Base-by-base conservation (phyloP, 2,113 vertebrate genomes). In the Mus pahari region DNA sequence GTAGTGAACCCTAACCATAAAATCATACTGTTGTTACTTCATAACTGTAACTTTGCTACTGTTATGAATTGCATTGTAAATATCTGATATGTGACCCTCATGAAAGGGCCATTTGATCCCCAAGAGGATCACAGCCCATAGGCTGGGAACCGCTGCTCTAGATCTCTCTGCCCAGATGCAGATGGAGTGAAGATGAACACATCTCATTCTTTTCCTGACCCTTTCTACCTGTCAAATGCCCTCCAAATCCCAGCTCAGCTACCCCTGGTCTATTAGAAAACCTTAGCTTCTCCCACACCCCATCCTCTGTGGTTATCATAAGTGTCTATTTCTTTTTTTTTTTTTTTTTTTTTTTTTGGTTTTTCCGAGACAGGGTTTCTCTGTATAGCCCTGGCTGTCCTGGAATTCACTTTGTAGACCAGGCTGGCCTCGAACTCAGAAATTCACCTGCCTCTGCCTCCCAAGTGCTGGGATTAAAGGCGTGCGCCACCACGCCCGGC, bases 181-280 rank as follows among this genome's bases (percentile, higher is more conserved):
- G 19, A 62, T 1, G 3, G 48, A 16, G 8, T 1, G 14, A 16
- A 31, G 19, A 6, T 3, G 26, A 78, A 11, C 1, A 14, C 36
- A 12, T 14, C n/a, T 10, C 3, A 36, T 28, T 19, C 16, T 62
- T 14, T 0, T 1, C 13, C 26, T 33, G 50, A 28, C 12, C 39
- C 42, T 33, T 13, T 78, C 58, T 10, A 16, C 55, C 39, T 79
- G 33, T 60, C 60, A 58, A 42, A 53, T 36, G 68, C 48, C 36
- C 17, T 26, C 82, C 19, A 39, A 66, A 42, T 6, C 31, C 36
- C 19, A 74, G 68, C 68, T 82, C 4, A 0, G 45, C 28, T 22
- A 13, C 8, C 79, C 39, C 10, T 42, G 84, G 19, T n/a, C 24
- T 68, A 9, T 73, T 70, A 71, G 66, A 50, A 20, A 58, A 22